These are phyloP conservation scores for Microplitis demolitor DNA, from an alignment of 1,140 invertebrate genomes.

Conservation along the genomic window DNA sequence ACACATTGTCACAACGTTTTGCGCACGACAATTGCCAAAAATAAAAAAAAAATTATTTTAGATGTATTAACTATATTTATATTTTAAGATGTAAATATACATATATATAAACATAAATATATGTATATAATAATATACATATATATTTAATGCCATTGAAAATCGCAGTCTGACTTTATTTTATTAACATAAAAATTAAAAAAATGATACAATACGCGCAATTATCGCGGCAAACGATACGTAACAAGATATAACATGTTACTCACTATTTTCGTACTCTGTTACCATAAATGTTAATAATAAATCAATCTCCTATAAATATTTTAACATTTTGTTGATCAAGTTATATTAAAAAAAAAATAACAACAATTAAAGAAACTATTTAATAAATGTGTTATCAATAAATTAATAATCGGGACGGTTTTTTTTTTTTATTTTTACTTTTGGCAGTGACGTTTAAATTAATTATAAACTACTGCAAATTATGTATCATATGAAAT, in stretches of 20 bases:
- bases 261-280: conserved; percentile 19
- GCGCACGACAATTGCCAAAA: conserved; percentile 11
- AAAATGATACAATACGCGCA: neutral
- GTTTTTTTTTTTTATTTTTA: neutral
- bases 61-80: neutral
- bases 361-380: neutral
- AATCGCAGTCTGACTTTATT: conserved; percentile 11
- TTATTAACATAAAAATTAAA: neutral
- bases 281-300: neutral
- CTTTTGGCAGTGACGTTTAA: conserved; percentile 1
- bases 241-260: conserved; percentile 48
- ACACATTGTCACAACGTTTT: conserved; percentile 45
- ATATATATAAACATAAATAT: too few species aligned
- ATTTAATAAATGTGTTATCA: too few species aligned
- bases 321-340: neutral
- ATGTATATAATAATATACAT: neutral
- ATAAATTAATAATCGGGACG: neutral
- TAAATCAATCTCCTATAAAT: neutral
- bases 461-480: neutral
- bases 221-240: conserved; percentile 8
- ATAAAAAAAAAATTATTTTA: neutral
- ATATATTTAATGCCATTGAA: conserved; percentile 4
- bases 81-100: too few species aligned
- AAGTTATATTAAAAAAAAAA: neutral
- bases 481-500: neutral